A percentile compares a stretch with the other conserved stretches of the same genome.
Evolutionary conservation across 2,797 vertebrate species (phyloP).

Genomic region (Kryptolebias ocellatus): DNA sequence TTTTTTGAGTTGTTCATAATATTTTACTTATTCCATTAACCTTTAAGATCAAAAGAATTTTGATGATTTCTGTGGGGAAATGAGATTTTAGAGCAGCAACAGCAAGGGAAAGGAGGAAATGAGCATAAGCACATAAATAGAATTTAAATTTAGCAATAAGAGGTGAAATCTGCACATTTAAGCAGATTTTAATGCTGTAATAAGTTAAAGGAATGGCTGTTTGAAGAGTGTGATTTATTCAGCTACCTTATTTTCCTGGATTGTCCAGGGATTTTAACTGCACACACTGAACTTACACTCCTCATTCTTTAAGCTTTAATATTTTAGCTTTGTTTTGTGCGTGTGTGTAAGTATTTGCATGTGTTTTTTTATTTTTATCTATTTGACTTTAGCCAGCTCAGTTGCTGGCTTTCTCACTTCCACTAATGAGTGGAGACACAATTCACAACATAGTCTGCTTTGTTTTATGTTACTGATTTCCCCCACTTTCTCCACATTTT

Average conservation of each 20-base stretch:
- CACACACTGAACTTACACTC: background rate
- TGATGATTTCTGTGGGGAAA: constrained; percentile 32
- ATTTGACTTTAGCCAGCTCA: constrained; percentile 6
- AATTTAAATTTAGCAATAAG: constrained; percentile 34
- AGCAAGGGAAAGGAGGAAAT: constrained; percentile 17
- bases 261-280: constrained; percentile 22
- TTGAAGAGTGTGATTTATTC: constrained; percentile 35
- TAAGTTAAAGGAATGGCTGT: constrained; percentile 15
- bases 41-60: constrained; percentile 34
- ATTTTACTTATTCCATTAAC: constrained; percentile 37
- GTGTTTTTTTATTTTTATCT: background rate
- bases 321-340: background rate
- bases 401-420: constrained; percentile 15
- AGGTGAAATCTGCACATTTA: constrained; percentile 22
- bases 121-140: constrained; percentile 26
- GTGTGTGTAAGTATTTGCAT: background rate
- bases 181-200: constrained; percentile 34
- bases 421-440: constrained; percentile 19
- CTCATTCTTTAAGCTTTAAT: constrained; percentile 3
- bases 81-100: constrained; percentile 14
- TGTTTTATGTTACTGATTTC: background rate
- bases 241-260: constrained; percentile 23
- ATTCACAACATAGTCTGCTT: constrained; percentile 8
- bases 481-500: background rate
- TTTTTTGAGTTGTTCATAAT: constrained; percentile 27